Evolutionary conservation across 2,113 vertebrate species (phyloP).

Genomic region (Circaetus cinerascens): DNA sequence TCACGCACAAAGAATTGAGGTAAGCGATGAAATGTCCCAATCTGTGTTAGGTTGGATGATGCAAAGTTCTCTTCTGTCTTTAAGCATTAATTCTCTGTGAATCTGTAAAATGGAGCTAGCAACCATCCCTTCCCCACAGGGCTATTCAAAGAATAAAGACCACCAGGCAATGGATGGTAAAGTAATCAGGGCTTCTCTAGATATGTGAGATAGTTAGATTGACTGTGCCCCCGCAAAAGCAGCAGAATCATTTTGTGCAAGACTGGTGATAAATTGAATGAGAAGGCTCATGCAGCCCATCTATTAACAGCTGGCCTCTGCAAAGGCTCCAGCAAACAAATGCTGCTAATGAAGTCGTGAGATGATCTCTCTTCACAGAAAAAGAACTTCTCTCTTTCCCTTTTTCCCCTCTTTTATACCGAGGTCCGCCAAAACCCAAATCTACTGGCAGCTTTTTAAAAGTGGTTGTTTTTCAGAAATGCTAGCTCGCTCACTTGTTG

Average conservation of each 20-base stretch:
- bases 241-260: conserved; percentile 25
- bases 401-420: not conserved
- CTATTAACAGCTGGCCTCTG: conserved; percentile 9
- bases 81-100: not conserved
- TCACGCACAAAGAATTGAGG: not conserved
- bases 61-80: not conserved
- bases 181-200: not conserved
- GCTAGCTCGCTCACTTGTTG: not conserved
- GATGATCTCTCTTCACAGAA: not conserved
- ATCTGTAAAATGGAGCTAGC: not conserved
- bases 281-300: conserved; percentile 31
- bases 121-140: not conserved
- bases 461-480: not conserved
- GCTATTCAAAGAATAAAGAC: not conserved
- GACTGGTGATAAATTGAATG: conserved; percentile 32
- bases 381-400: not conserved
- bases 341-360: not conserved
- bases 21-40: accelerated
- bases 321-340: conserved; percentile 32
- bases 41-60: not conserved
- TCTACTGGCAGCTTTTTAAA: not conserved
- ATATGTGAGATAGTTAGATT: not conserved
- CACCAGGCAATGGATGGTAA: not conserved
- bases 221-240: not conserved
- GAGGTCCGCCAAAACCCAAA: not conserved